Percentiles rank a stretch among this genome's conserved stretches.
Evolutionary conservation across 2,888 invertebrate species (phyloP).

Genomic region (Scrobipalpa costella): DNA sequence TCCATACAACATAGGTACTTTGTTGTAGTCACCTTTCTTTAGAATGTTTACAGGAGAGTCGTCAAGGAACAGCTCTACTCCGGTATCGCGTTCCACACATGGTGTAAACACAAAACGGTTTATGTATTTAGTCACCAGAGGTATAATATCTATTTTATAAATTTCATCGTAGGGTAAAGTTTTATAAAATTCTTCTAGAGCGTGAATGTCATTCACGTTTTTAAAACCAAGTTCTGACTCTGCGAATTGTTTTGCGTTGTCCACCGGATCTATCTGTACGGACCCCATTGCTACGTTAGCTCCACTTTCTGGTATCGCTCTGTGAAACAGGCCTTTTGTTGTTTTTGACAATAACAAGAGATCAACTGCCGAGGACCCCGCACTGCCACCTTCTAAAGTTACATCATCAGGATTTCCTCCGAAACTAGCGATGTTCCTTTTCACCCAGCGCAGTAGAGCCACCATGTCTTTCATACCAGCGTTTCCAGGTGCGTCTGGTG

Average conservation of each 20-base stretch:
- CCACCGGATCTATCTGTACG: constrained; percentile 48
- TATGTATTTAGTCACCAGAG: constrained; percentile 33
- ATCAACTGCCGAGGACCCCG: constrained; percentile 50
- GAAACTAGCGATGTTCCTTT: constrained; percentile 51
- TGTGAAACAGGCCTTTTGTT: too few species aligned
- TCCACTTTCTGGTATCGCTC: too few species aligned
- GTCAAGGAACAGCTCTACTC: constrained; percentile 45
- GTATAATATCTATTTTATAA: constrained; percentile 36
- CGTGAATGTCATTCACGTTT: constrained; percentile 43
- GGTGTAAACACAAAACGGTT: constrained; percentile 32
- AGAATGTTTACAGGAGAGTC: constrained; percentile 49
- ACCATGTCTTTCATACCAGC: constrained; percentile 56
- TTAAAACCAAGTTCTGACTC: constrained; percentile 37
- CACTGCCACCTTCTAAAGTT: constrained; percentile 52
- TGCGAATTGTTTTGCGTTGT: constrained; percentile 45
- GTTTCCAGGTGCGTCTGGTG: constrained; percentile 50
- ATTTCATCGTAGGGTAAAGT: constrained; percentile 42
- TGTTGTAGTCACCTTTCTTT: constrained; percentile 41
- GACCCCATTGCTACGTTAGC: too few species aligned
- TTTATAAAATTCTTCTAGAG: constrained; percentile 52
- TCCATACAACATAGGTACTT: constrained; percentile 52
- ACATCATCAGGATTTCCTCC: constrained; percentile 58
- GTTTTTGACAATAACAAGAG: constrained; percentile 48
- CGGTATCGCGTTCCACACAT: constrained; percentile 37
- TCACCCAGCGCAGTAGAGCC: constrained; percentile 53